Conservation (phyloP, 1,140 invertebrate species). For the Penaeus vannamei region DNA sequence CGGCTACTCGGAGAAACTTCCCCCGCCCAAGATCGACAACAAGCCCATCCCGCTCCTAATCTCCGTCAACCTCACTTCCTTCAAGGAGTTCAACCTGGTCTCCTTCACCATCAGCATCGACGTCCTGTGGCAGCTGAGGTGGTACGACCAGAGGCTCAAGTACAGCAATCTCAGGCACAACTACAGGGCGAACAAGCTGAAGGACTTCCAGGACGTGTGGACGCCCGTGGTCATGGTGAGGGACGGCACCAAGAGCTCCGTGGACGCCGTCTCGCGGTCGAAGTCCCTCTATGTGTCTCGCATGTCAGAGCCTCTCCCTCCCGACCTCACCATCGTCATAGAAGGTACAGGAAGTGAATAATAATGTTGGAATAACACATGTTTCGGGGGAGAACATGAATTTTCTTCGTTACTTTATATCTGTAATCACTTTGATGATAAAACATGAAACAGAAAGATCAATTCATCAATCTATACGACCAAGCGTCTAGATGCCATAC, state of each 20-base stretch:
- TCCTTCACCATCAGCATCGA: constrained; percentile 18
- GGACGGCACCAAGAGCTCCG: constrained; percentile 23
- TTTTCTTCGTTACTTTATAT: no score
- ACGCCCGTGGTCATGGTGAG: constrained; percentile 13
- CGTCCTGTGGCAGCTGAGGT: neutral
- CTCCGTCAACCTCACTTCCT: constrained; percentile 26
- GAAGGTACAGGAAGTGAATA: no score
- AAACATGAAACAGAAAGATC: no score
- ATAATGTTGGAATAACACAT: no score
- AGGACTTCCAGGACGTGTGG: constrained; percentile 7
- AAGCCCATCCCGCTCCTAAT: neutral
- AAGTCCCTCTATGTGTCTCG: no score
- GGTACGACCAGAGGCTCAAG: constrained; percentile 27
- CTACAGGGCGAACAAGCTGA: constrained; percentile 23
- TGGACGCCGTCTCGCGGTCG: neutral
- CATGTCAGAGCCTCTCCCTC: no score
- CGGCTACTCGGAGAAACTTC: neutral
- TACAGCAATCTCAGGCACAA: constrained; percentile 27
- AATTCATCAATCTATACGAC: no score
- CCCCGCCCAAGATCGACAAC: constrained; percentile 1
- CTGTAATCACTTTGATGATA: no score
- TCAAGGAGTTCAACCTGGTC: constrained; percentile 27
- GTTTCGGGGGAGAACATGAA: no score
- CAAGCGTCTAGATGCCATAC: no score
- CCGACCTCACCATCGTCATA: no score